phyloP scores from a whole-genome alignment of 2,797 vertebrate species.

The Artibeus jamaicensis region DNA sequence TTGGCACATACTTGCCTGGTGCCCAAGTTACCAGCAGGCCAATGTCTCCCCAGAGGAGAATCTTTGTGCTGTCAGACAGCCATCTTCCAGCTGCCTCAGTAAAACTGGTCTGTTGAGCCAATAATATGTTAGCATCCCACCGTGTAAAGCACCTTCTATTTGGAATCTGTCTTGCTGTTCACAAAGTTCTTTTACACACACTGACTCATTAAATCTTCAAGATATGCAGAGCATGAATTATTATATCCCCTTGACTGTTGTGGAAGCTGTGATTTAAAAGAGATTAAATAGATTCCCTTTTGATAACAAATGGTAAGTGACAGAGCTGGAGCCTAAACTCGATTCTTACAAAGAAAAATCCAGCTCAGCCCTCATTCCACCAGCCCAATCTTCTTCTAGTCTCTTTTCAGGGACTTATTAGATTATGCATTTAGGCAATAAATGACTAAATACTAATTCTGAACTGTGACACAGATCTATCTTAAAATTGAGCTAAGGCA shows the following conservation, averaged over 20 bases:
- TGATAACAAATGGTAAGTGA: constrained; percentile 8
- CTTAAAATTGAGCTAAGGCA: not conserved
- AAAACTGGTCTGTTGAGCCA: not conserved
- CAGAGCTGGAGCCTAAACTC: not conserved
- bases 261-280: not conserved
- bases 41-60: not conserved
- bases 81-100: not conserved
- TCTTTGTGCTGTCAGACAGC: not conserved
- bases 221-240: not conserved
- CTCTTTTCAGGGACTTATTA: not conserved
- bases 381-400: not conserved
- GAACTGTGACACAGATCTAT: not conserved
- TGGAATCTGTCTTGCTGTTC: not conserved
- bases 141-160: not conserved
- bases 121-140: not conserved
- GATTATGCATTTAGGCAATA: not conserved
- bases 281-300: not conserved
- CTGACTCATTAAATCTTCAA: constrained; percentile 25
- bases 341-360: not conserved
- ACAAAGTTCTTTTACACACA: not conserved
- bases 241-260: not conserved
- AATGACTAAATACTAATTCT: not conserved
- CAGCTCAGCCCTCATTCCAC: not conserved
- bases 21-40: not conserved
- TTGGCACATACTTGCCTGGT: no score